phyloP scores from a whole-genome alignment of 2,113 vertebrate species.

The Paramormyrops kingsleyae region DNA sequence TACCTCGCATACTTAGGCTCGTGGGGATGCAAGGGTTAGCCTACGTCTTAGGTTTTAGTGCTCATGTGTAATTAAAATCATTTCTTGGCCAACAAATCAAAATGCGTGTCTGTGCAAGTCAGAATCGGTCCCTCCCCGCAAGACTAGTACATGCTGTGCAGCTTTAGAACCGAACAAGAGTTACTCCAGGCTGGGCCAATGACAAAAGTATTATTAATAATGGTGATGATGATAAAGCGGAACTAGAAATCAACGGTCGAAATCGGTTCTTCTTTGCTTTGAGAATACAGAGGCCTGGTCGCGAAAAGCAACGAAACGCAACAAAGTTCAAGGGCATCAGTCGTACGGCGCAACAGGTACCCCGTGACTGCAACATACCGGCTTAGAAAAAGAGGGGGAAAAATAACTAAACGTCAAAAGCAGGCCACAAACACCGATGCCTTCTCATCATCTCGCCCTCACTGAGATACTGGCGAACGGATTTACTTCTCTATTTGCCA shows the following conservation, averaged over 20 bases:
- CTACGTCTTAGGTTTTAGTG: neutral
- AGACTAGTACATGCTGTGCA: neutral
- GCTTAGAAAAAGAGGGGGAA: neutral
- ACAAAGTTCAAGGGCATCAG: neutral
- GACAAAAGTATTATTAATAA: neutral
- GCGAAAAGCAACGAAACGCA: neutral
- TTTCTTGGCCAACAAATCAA: neutral
- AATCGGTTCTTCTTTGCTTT: neutral
- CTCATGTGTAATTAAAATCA: neutral
- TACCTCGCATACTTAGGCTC: neutral
- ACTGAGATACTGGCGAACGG: neutral
- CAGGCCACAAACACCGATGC: neutral
- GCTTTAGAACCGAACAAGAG: neutral
- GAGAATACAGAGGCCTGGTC: neutral
- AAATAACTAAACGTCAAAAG: neutral
- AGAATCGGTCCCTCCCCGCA: neutral
- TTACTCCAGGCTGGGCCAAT: neutral
- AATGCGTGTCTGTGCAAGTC: neutral
- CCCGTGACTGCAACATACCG: neutral
- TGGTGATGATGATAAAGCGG: neutral
- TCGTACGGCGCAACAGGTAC: neutral
- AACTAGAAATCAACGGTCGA: neutral
- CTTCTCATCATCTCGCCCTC: neutral
- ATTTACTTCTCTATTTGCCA: neutral
- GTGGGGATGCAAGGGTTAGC: neutral